These are phyloP conservation scores for Neotoma lepida DNA, from an alignment of 2,113 vertebrate genomes.

Conservation along the genomic window DNA sequence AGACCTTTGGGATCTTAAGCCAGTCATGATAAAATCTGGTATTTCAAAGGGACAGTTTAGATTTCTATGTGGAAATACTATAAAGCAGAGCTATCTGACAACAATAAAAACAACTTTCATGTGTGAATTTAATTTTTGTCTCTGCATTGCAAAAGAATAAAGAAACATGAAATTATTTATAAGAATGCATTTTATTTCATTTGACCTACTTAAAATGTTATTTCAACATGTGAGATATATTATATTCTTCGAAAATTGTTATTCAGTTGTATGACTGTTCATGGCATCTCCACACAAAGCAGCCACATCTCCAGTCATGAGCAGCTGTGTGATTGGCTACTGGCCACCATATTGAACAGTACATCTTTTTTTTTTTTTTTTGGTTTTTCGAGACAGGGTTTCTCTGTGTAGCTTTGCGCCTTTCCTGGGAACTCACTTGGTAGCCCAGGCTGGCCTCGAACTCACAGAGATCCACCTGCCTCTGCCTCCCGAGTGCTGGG, in stretches of 20 bases:
- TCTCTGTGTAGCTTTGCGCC: too few species aligned
- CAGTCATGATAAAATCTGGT: not conserved
- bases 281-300: not conserved
- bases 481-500: too few species aligned
- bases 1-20: not conserved
- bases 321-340: not conserved
- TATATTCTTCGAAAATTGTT: constrained; percentile 20
- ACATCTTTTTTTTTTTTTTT: too few species aligned
- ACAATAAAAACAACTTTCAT: not conserved
- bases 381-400: too few species aligned
- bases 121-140: constrained; percentile 24
- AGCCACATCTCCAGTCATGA: not conserved
- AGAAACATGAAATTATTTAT: constrained; percentile 14
- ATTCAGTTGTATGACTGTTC: not conserved
- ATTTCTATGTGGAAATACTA: not conserved
- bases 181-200: constrained; percentile 26
- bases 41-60: not conserved
- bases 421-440: too few species aligned
- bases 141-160: not conserved
- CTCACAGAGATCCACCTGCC: too few species aligned
- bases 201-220: not conserved
- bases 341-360: not conserved
- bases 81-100: not conserved
- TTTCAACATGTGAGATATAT: not conserved
- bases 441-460: too few species aligned